Conservation (phyloP, 2,113 vertebrate species). For the Sorex araneus region DNA sequence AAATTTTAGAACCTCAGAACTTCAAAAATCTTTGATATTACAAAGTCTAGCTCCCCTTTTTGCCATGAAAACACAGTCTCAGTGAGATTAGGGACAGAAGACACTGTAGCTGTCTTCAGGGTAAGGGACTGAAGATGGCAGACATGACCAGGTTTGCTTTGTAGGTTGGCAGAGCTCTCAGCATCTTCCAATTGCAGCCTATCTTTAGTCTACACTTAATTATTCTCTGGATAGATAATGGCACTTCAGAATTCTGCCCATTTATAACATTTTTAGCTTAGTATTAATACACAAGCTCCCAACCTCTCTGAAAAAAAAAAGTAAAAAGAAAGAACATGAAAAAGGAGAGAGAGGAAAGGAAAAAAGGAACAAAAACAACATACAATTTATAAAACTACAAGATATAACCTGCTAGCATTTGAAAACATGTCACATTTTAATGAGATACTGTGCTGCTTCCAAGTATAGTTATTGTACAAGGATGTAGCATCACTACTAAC, state of each 20-base stretch:
- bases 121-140: neutral
- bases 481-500: conserved; percentile 25
- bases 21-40: conserved; percentile 28
- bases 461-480: conserved; percentile 10
- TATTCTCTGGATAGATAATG: conserved; percentile 50
- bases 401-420: conserved; percentile 61
- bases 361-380: conserved; percentile 25
- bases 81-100: neutral
- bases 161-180: neutral
- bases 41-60: neutral
- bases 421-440: conserved; percentile 51
- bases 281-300: neutral
- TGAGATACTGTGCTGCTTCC: neutral
- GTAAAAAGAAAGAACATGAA: no score
- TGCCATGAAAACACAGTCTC: conserved; percentile 32
- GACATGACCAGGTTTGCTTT: neutral
- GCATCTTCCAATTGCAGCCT: neutral
- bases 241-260: conserved; percentile 44
- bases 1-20: conserved; percentile 47
- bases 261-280: conserved; percentile 26
- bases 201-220: conserved; percentile 37
- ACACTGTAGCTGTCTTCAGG: neutral
- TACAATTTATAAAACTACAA: conserved; percentile 44
- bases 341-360: neutral
- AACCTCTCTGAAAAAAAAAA: neutral